Evolutionary conservation across 2,113 vertebrate genomes (phyloP).

Genomic region (Triplophysa dalaica): DNA sequence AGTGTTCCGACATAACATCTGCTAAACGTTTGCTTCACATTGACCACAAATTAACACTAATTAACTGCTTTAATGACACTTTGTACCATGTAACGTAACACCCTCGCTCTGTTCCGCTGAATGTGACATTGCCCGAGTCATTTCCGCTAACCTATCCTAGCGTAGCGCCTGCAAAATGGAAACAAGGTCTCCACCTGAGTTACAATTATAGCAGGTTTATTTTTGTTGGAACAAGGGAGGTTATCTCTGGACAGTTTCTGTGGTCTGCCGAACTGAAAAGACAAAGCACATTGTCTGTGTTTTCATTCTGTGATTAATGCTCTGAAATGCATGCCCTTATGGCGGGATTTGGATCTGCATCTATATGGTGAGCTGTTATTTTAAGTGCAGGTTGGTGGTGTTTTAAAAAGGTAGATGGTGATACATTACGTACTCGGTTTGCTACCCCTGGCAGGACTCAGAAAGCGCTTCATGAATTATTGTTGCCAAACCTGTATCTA

Average conservation of each 20-base stretch:
- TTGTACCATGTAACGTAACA: conserved; percentile 69
- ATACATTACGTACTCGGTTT: conserved; percentile 2
- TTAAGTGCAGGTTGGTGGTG: conserved; percentile 21
- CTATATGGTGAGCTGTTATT: conserved; percentile 8
- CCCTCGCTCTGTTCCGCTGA: conserved; percentile 54
- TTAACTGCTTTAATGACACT: conserved; percentile 59
- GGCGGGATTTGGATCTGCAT: conserved; percentile 29
- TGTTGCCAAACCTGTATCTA: conserved; percentile 45
- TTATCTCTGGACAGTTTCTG: conserved; percentile 52
- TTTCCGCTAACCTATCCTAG: conserved; percentile 64
- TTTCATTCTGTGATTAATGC: conserved; percentile 35
- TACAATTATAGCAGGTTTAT: conserved; percentile 68
- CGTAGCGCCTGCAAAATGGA: conserved; percentile 62
- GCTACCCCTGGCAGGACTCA: conserved; percentile 14
- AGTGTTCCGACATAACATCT: neutral
- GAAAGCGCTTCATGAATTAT: conserved; percentile 47
- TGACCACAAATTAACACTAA: neutral
- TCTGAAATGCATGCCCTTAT: conserved; percentile 4
- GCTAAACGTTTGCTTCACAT: neutral
- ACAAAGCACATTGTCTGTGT: conserved; percentile 32
- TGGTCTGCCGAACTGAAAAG: conserved; percentile 43
- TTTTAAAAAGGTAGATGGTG: conserved; percentile 37
- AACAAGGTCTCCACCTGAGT: conserved; percentile 61
- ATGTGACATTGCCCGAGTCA: conserved; percentile 66
- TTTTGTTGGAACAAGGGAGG: conserved; percentile 57